phyloP scores from a whole-genome alignment of 2,888 invertebrate genomes.

The Auanema freiburgensis region DNA sequence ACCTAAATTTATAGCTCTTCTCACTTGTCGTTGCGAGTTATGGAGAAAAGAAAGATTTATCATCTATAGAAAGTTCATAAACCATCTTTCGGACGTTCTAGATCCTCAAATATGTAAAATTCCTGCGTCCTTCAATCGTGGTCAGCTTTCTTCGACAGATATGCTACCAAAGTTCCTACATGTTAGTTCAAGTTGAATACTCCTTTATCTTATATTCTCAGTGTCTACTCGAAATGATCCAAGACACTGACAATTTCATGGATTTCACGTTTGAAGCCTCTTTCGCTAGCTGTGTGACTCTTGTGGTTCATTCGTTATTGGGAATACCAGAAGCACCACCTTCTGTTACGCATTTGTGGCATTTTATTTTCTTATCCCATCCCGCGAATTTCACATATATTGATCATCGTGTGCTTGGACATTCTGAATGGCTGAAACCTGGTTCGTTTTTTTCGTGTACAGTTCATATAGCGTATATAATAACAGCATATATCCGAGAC shows the following conservation, averaged over 20 bases:
- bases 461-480: not conserved
- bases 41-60: constrained; percentile 22
- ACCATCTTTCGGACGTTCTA: constrained; percentile 6
- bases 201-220: too few species aligned
- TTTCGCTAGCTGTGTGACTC: constrained; percentile 13
- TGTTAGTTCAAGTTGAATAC: constrained; percentile 8
- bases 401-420: constrained; percentile 41
- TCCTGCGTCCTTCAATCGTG: constrained; percentile 15
- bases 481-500: constrained; percentile 21
- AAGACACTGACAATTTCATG: constrained; percentile 8
- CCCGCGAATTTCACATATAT: constrained; percentile 52
- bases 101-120: constrained; percentile 1
- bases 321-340: constrained; percentile 14
- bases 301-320: constrained; percentile 16
- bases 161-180: constrained; percentile 22
- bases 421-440: constrained; percentile 41
- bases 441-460: constrained; percentile 6
- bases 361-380: constrained; percentile 57
- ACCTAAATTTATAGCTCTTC: constrained; percentile 11
- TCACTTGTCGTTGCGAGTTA: constrained; percentile 27
- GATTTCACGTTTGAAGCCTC: constrained; percentile 9
- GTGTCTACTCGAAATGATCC: constrained; percentile 22
- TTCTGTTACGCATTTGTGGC: constrained; percentile 33
- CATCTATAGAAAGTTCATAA: constrained; percentile 9
- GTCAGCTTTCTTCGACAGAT: constrained; percentile 12